Evolutionary conservation across 2,113 vertebrate genomes (phyloP).

Genomic region (Empidonax traillii): DNA sequence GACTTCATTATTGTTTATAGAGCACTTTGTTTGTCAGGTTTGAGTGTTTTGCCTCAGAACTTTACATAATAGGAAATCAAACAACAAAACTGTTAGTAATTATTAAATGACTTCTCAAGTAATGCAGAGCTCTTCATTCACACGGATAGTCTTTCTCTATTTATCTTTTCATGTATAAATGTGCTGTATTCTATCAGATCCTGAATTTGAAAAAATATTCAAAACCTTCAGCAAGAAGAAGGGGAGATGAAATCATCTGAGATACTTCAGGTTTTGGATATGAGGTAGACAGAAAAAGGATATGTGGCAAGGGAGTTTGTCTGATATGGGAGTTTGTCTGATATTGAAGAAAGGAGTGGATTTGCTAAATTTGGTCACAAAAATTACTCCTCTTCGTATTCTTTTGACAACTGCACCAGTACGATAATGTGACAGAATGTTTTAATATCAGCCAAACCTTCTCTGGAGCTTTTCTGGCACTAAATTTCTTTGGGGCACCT

Average conservation of each 20-base stretch:
- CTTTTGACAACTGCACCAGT: not conserved
- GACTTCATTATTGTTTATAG: not conserved
- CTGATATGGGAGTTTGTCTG: not conserved
- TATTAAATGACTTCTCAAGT: not conserved
- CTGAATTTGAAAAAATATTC: not conserved
- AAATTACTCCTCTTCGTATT: not conserved
- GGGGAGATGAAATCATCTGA: not conserved
- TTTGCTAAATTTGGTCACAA: not conserved
- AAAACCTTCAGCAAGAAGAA: not conserved
- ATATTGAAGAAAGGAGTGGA: not conserved
- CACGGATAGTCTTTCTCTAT: not conserved
- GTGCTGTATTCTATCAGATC: not conserved
- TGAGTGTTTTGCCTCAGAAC: not conserved
- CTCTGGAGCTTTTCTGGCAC: not conserved
- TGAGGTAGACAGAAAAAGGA: not conserved
- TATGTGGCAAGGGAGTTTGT: not conserved
- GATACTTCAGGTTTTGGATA: not conserved
- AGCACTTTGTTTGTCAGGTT: not conserved
- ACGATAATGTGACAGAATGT: not conserved
- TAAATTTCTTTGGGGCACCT: not conserved
- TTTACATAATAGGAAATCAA: not conserved
- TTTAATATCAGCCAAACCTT: not conserved
- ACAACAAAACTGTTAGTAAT: not conserved
- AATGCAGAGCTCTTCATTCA: not conserved
- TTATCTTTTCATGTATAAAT: not conserved